phyloP scores from a whole-genome alignment of 2,113 vertebrate genomes.

The Alexandromys fortis region DNA sequence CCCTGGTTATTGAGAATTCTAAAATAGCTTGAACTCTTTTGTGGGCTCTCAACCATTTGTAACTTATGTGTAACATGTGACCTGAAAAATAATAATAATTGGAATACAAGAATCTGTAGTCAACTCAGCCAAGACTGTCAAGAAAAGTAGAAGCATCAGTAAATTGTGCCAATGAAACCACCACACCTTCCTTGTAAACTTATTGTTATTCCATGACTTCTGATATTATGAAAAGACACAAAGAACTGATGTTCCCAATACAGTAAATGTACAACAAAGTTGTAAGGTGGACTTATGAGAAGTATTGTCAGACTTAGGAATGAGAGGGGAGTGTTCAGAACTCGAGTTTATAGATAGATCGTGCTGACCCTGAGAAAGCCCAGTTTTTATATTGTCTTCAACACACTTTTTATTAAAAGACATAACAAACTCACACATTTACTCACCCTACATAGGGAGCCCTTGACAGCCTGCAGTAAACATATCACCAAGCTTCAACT shows the following conservation, averaged over 20 bases:
- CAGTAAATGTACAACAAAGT: background rate
- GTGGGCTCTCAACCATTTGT: background rate
- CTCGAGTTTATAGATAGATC: background rate
- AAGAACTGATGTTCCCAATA: background rate
- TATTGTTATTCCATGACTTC: background rate
- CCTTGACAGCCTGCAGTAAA: background rate
- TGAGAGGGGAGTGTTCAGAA: background rate
- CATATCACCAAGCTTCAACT: background rate
- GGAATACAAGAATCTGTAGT: background rate
- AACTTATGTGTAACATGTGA: background rate
- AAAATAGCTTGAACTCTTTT: background rate
- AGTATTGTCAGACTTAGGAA: background rate
- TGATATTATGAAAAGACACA: background rate
- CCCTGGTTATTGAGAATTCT: too few species aligned
- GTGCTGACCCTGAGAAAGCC: background rate
- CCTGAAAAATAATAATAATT: background rate
- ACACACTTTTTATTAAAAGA: background rate
- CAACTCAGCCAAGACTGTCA: background rate
- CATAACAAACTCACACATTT: background rate
- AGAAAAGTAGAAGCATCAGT: background rate
- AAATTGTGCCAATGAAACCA: background rate
- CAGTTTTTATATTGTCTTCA: too few species aligned
- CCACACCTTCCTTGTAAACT: background rate
- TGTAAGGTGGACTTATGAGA: background rate
- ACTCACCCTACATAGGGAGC: background rate